Percentiles rank a stretch among this genome's conserved stretches.
Conservation (phyloP, 2,113 vertebrate species). For the Alosa alosa region DNA sequence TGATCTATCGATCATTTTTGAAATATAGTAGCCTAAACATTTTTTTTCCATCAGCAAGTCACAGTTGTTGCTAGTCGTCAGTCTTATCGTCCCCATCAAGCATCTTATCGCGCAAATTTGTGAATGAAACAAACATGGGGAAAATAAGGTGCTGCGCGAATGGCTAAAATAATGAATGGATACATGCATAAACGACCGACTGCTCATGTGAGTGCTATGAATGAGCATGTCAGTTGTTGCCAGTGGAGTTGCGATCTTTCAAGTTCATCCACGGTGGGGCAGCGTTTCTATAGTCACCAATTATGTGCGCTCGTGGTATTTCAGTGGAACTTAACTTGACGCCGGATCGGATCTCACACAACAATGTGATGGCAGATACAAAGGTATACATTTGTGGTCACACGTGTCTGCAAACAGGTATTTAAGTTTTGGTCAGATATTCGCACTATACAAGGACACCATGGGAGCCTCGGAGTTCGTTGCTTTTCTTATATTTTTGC, state of each 20-base stretch:
- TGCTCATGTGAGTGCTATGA: slow-evolving; percentile 42
- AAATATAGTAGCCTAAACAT: neutral
- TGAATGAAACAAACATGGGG: neutral
- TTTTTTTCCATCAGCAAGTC: neutral
- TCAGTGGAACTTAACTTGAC: slow-evolving; percentile 55
- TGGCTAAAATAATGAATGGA: slow-evolving; percentile 58
- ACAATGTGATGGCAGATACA: slow-evolving; percentile 63
- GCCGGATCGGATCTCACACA: slow-evolving; percentile 67
- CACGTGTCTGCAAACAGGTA: slow-evolving; percentile 36
- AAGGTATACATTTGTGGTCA: slow-evolving; percentile 59
- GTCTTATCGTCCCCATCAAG: neutral
- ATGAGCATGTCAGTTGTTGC: slow-evolving; percentile 44
- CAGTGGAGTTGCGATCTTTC: slow-evolving; percentile 12
- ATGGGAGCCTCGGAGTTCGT: slow-evolving; percentile 23
- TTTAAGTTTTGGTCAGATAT: slow-evolving; percentile 2
- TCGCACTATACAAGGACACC: neutral
- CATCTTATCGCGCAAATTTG: neutral
- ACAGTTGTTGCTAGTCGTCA: neutral
- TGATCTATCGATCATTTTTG: neutral
- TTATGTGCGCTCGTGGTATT: slow-evolving; percentile 53
- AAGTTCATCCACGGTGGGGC: slow-evolving; percentile 55
- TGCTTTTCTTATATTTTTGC: slow-evolving; percentile 12
- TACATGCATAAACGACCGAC: slow-evolving; percentile 37
- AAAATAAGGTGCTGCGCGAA: slow-evolving; percentile 49
- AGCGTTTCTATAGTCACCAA: slow-evolving; percentile 45